phyloP scores from a whole-genome alignment of 2,888 invertebrate genomes.

The Artemia sinica region DNA sequence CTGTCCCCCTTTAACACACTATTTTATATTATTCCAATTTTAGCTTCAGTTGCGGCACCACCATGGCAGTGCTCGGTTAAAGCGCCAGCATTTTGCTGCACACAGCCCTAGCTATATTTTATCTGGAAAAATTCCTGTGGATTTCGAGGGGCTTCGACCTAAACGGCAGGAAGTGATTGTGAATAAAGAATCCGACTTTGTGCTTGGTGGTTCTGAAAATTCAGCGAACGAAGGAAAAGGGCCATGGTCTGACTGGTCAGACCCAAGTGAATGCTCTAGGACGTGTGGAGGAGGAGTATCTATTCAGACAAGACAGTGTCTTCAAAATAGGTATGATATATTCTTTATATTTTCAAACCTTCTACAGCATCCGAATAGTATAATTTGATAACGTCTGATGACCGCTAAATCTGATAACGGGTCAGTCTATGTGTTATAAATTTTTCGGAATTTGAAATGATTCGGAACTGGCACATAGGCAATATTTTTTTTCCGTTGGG shows the following conservation, averaged over 20 bases:
- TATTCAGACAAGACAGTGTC: slow-evolving; percentile 60
- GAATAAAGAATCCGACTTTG: background rate
- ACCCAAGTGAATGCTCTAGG: slow-evolving; percentile 65
- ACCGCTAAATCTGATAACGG: no score
- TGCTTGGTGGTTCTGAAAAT: background rate
- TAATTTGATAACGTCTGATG: no score
- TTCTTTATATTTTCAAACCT: no score
- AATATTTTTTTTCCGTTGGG: no score
- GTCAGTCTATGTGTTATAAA: no score
- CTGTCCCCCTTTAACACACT: background rate
- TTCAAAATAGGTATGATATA: slow-evolving; percentile 40
- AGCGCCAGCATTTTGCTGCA: background rate
- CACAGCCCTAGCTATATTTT: background rate
- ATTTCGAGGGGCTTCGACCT: background rate
- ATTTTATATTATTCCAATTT: background rate
- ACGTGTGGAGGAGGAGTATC: slow-evolving; percentile 86
- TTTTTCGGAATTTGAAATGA: no score
- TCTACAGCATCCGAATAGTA: no score
- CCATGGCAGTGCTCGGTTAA: background rate
- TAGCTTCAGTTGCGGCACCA: background rate
- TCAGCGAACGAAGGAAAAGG: slow-evolving; percentile 35
- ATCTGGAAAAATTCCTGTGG: background rate
- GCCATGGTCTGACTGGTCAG: slow-evolving; percentile 67
- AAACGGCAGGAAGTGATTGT: slow-evolving; percentile 3
- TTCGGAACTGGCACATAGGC: no score